Percentiles rank a stretch among this genome's conserved stretches.
These are phyloP conservation scores for Mya arenaria DNA, from an alignment of 1,140 invertebrate genomes.

Conservation along the genomic window DNA sequence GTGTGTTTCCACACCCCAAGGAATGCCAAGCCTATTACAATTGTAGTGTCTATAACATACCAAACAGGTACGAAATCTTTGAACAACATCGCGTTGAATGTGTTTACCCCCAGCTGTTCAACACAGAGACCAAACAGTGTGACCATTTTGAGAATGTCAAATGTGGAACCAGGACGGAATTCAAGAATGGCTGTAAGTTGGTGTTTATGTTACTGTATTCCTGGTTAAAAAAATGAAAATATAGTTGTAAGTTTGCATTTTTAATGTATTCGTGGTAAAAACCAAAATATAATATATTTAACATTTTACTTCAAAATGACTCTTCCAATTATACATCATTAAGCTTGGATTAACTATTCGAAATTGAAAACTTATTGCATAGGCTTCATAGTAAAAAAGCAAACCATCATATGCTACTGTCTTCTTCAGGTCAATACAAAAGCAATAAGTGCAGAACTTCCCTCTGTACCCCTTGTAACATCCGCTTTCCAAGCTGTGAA, in stretches of 20 bases:
- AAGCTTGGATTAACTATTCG: no score
- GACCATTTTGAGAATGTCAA: conserved; percentile 56
- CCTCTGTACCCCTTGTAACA: conserved; percentile 50
- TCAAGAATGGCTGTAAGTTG: conserved; percentile 60
- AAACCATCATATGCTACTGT: not conserved
- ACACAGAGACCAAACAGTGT: conserved; percentile 48
- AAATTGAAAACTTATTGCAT: no score
- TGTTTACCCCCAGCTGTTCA: conserved; percentile 63
- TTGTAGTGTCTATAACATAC: no score
- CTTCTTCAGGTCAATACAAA: conserved; percentile 46
- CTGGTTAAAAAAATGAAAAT: not conserved
- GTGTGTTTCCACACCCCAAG: no score
- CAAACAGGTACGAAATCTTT: no score
- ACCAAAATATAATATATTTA: no score
- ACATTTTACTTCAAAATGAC: no score
- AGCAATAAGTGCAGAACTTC: not conserved
- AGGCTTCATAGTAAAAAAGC: no score
- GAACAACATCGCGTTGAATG: conserved; percentile 64
- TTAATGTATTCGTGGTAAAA: no score
- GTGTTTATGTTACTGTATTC: not conserved
- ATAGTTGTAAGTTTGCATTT: not conserved
- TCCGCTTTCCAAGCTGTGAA: conserved; percentile 55
- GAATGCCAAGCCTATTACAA: no score
- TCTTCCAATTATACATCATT: no score
- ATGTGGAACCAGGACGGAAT: conserved; percentile 57